Conservation (phyloP, 2,888 invertebrate species). For the Aleiodes testaceus region DNA sequence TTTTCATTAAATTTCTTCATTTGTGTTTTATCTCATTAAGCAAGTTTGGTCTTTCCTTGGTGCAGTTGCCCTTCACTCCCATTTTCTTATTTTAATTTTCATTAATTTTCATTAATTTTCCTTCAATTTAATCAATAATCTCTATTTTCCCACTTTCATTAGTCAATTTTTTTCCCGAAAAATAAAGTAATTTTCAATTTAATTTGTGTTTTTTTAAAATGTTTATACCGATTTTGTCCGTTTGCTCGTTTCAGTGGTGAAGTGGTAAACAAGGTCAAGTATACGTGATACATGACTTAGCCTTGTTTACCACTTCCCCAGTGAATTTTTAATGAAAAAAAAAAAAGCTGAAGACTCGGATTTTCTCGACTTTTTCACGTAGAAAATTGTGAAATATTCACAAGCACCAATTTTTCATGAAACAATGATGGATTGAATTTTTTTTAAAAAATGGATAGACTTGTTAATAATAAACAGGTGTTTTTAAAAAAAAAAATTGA, state of each 20-base stretch:
- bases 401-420: slow-evolving; percentile 23
- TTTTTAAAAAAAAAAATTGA: too few relatives aligned
- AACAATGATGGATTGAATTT: too few relatives aligned
- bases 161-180: neutral
- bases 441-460: slow-evolving; percentile 9
- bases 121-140: slow-evolving; percentile 15
- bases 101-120: slow-evolving; percentile 49
- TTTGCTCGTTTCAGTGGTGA: slow-evolving; percentile 34
- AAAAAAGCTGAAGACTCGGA: slow-evolving; percentile 15
- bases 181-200: neutral
- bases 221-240: slow-evolving; percentile 40
- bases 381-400: neutral
- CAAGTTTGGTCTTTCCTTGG: slow-evolving; percentile 71
- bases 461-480: slow-evolving; percentile 21
- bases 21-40: slow-evolving; percentile 58
- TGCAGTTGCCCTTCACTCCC: slow-evolving; percentile 63
- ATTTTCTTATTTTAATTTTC: too few relatives aligned
- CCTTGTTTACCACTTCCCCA: too few relatives aligned
- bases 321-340: too few relatives aligned
- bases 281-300: too few relatives aligned
- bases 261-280: too few relatives aligned
- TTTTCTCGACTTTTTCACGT: neutral
- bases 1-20: slow-evolving; percentile 39
- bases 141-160: slow-evolving; percentile 24
- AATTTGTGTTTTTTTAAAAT: slow-evolving; percentile 10